Base-by-base conservation (phyloP, 2,797 vertebrate genomes). In the Epinephelus malabaricus region DNA sequence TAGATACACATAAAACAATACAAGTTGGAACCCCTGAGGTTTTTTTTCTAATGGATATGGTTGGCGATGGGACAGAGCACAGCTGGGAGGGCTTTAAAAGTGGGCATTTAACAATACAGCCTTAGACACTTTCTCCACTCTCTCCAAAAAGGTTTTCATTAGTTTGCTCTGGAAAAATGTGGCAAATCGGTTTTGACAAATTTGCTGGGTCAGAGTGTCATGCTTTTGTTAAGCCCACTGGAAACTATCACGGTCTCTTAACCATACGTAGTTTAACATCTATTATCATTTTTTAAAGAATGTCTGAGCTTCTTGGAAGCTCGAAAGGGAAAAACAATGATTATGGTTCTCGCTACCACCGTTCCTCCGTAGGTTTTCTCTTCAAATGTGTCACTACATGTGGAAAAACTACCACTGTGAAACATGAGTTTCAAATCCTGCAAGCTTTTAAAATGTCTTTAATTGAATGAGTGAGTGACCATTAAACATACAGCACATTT, bases 1-100 rank as follows among this genome's bases (percentile, higher is more conserved):
- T 94, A 80, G 77, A 91, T 93, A 93, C 88, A 88, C 83, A 93
- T 92, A 85, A 92, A 94, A 94, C 92, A 92, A 93, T 92, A 84
- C 77, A 89, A 87, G 74, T 83, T 91, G 60, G 81, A 93, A 89
- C 73, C 74, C 86, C 81, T 83, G 79, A 86, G 81, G 70, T 45
- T 76, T 55, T 79, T 78, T 80, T 76, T 92, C 64, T 89, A 82
- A 90, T 91, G 87, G 88, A 86, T 87, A 69, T 65, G 77, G 68
- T 89, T 94, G 91, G 94, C 90, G 1, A 63, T 53, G 70, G 63
- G 80, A 90, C 86, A 92, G 75, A 84, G 74, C 91, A 80, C 91
- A 94, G 91, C 91, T 93, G 86, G 89, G 89, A 92, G 84, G 85
- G 85, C 81, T 94, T 93, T 91, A 89, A 85, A 89, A 84, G 65